Conservation (phyloP, 2,113 vertebrate genomes). For the Ophiodon elongatus region DNA sequence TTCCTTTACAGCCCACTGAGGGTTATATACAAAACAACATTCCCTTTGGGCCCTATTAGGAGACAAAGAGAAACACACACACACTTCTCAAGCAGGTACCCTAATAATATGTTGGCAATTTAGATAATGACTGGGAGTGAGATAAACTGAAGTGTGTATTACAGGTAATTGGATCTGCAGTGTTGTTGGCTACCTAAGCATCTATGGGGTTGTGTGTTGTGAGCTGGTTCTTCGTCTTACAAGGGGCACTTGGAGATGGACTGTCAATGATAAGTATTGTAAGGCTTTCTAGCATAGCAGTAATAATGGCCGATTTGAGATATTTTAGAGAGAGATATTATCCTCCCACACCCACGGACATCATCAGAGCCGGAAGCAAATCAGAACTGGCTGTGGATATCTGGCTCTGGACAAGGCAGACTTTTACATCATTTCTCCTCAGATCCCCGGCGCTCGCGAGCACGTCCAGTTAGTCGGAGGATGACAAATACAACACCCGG, state of each 20-base stretch:
- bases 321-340: conserved; percentile 43
- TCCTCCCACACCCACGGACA: conserved; percentile 19
- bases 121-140: conserved; percentile 99
- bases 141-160: conserved; percentile 98
- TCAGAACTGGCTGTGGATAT: conserved; percentile 47
- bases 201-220: conserved; percentile 58
- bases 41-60: conserved; percentile 95
- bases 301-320: conserved; percentile 56
- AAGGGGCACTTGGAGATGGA: conserved; percentile 63
- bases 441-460: conserved; percentile 47
- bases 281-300: conserved; percentile 40
- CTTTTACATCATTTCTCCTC: conserved; percentile 54
- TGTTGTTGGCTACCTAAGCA: conserved; percentile 83
- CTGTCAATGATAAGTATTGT: conserved; percentile 70
- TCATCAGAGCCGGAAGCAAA: conserved; percentile 50
- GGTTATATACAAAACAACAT: conserved; percentile 93
- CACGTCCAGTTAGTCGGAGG: conserved; percentile 76
- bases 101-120: conserved; percentile 98
- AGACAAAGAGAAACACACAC: conserved; percentile 81
- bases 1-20: conserved; percentile 92
- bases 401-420: conserved; percentile 22
- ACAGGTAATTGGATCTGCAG: conserved; percentile 95
- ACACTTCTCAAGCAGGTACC: conserved; percentile 83
- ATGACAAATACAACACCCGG: conserved; percentile 76
- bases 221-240: conserved; percentile 48